phyloP scores from a whole-genome alignment of 1,140 invertebrate species.

The Drosophila mauritiana region DNA sequence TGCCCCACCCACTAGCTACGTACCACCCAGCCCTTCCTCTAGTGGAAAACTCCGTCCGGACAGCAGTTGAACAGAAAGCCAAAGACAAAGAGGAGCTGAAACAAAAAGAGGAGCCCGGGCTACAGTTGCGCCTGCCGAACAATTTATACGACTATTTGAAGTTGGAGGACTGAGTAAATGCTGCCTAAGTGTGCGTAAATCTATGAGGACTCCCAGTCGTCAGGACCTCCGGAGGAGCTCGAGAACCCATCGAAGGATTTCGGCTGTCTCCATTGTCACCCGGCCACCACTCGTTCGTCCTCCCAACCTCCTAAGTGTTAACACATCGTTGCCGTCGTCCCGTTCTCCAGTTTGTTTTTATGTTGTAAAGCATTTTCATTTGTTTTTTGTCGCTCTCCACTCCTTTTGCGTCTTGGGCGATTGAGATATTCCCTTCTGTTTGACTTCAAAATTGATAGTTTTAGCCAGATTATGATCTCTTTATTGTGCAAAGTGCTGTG shows the following conservation, averaged over 20 bases:
- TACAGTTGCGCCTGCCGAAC: conserved; percentile 55
- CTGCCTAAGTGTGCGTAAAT: conserved; percentile 76
- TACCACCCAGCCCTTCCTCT: background rate
- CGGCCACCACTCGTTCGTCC: conserved; percentile 38
- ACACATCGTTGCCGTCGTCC: conserved; percentile 55
- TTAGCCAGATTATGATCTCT: conserved; percentile 75
- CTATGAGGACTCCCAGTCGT: conserved; percentile 52
- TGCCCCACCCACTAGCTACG: background rate
- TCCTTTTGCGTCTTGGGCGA: background rate
- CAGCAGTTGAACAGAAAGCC: conserved; percentile 37
- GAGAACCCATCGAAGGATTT: conserved; percentile 61
- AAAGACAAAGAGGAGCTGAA: conserved; percentile 38
- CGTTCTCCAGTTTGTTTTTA: conserved; percentile 35
- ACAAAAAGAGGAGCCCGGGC: conserved; percentile 35
- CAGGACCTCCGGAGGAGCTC: background rate
- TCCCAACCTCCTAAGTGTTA: conserved; percentile 56
- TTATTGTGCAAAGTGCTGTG: conserved; percentile 66
- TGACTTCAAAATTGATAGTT: conserved; percentile 72
- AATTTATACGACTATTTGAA: conserved; percentile 66
- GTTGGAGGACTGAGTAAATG: conserved; percentile 59
- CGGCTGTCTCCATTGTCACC: conserved; percentile 41
- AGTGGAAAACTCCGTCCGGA: conserved; percentile 12
- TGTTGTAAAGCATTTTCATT: conserved; percentile 64
- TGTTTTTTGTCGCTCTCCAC: conserved; percentile 29
- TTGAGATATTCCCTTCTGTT: conserved; percentile 45